Conservation (phyloP, 2,888 invertebrate genomes). For the Malachius bipustulatus region DNA sequence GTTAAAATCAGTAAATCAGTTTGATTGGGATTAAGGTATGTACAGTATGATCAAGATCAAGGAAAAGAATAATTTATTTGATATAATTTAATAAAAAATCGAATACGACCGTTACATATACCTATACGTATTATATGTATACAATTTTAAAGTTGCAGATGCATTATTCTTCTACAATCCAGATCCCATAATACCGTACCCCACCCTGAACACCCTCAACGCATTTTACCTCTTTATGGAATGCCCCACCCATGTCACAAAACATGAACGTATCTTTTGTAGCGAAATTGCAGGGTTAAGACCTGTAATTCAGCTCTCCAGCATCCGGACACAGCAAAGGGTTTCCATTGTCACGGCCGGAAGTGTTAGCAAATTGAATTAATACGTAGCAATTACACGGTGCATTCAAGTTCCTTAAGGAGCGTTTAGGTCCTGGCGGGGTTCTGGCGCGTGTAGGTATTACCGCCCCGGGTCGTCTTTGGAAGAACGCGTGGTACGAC, state of each 20-base stretch:
- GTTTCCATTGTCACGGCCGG: constrained; percentile 33
- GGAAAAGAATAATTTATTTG: too few species aligned
- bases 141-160: too few species aligned
- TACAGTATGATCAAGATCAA: too few species aligned
- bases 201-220: constrained; percentile 20
- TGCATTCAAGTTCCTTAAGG: constrained; percentile 36
- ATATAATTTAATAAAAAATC: too few species aligned
- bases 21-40: too few species aligned
- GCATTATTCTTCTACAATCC: too few species aligned
- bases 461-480: constrained; percentile 31
- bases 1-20: too few species aligned
- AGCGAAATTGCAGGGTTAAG: constrained; percentile 36
- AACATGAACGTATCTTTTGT: constrained; percentile 32
- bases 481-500: background rate
- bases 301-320: constrained; percentile 33
- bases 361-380: constrained; percentile 38
- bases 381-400: constrained; percentile 39
- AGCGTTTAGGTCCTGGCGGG: constrained; percentile 35
- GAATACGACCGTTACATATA: too few species aligned
- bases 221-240: constrained; percentile 28
- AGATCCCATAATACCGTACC: too few species aligned
- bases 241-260: constrained; percentile 29
- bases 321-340: constrained; percentile 32
- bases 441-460: constrained; percentile 32
- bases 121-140: too few species aligned